Base-by-base conservation (phyloP, 2,113 vertebrate genomes). In the Himantopus leucocephalus region DNA sequence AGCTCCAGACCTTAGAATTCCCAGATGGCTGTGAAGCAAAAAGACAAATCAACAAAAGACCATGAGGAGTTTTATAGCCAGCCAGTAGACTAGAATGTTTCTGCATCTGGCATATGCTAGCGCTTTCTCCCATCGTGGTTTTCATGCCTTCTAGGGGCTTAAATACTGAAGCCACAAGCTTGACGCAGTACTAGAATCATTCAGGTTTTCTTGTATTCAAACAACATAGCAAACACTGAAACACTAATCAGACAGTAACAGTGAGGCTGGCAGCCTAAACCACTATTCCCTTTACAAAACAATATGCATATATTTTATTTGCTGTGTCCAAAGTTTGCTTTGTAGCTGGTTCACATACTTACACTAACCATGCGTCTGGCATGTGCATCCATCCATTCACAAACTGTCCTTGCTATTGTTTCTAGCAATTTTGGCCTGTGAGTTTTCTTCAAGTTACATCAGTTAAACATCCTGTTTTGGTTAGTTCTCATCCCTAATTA, bases 381-480 rank as follows among this genome's bases (percentile, higher is more conserved):
- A 76, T 73, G 41, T 26, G 23, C 24, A n/a, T 83, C 62, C 24
- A n/a, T 83, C 62, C 34, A 88, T 80, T 96, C 76, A 91, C 24
- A 74, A 85, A 66, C 41, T 60, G 53, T 45, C 37, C 35, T 88
- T 85, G 35, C 62, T 86, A 50, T 77, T 95, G 50, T 80, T 55
- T 41, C 24, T 83, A 94, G 47, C 60, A 37, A 47, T 56, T 92
- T 70, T 81, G 58, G 34, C n/a, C 83, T 62, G 41, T n/a, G 82
- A 86, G 79, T 70, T 93, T 88, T 88, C 71, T 76, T 86, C 48
- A 88, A 24, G 50, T 91, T 92, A 80, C 71, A 80, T 45, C 82
- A 77, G 64, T 90, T 85, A 90, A 93, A 83, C 91, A 94, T 95
- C 92, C 92, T 97, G 95, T 73, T 92, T 92, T 94, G n/a, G 41